Evolutionary conservation across 1,140 invertebrate genomes (phyloP).

Genomic region (Araneus ventricosus): DNA sequence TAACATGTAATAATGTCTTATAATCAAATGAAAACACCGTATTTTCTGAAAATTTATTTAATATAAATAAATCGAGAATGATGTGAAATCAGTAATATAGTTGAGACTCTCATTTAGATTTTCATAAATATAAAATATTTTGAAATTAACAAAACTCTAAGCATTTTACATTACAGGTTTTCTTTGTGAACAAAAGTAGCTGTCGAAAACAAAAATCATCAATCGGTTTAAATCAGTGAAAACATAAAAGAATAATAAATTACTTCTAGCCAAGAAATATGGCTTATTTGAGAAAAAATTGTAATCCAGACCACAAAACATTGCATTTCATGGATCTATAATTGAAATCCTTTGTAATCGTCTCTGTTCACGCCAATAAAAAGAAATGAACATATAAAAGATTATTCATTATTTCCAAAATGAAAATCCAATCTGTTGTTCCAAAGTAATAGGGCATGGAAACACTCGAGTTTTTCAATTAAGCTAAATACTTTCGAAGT

Average conservation of each 20-base stretch:
- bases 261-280: not conserved
- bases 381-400: not conserved
- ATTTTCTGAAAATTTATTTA: too few species aligned
- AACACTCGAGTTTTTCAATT: conserved; percentile 23
- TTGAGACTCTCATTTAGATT: too few species aligned
- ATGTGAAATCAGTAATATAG: too few species aligned
- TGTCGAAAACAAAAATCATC: not conserved
- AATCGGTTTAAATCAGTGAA: not conserved
- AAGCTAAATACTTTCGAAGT: not conserved
- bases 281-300: not conserved
- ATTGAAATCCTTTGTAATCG: conserved; percentile 20
- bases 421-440: not conserved
- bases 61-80: too few species aligned
- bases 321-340: not conserved
- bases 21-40: too few species aligned
- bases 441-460: not conserved
- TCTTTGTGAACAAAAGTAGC: not conserved
- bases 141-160: not conserved
- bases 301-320: not conserved
- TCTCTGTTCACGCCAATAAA: not conserved
- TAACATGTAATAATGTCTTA: too few species aligned
- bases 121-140: too few species aligned
- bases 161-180: not conserved
- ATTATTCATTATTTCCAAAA: conserved; percentile 4
- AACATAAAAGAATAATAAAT: not conserved